Conservation (phyloP, 2,113 vertebrate genomes). For the Chaetodon trifascialis region DNA sequence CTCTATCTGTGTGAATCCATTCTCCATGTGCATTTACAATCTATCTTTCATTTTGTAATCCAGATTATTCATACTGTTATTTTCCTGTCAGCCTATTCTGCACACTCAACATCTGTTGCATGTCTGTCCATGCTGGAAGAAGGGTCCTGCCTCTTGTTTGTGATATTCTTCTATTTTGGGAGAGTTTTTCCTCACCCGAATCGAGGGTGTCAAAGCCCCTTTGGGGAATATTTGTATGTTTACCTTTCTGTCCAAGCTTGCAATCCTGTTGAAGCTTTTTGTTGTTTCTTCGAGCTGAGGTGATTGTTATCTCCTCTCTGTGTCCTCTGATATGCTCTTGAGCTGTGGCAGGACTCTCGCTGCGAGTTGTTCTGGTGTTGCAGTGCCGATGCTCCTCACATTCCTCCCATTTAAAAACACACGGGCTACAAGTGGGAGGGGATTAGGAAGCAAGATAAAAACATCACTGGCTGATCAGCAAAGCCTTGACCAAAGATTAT, state of each 20-base stretch:
- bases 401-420: slow-evolving; percentile 45
- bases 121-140: neutral
- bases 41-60: neutral
- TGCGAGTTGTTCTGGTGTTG: slow-evolving; percentile 5
- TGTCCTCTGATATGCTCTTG: slow-evolving; percentile 1
- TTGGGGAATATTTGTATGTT: neutral
- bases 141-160: neutral
- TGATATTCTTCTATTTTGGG: too few species aligned
- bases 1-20: neutral
- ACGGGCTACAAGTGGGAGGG: slow-evolving; percentile 55
- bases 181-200: too few species aligned
- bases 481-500: slow-evolving; percentile 3
- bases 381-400: neutral
- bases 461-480: slow-evolving; percentile 11
- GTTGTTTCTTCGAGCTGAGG: slow-evolving; percentile 10
- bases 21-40: neutral
- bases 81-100: neutral
- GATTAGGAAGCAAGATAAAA: neutral
- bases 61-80: neutral
- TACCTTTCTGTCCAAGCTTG: slow-evolving; percentile 56
- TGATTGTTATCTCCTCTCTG: neutral
- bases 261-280: slow-evolving; percentile 16
- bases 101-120: neutral
- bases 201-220: too few species aligned
- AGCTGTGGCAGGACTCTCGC: neutral